A percentile compares a stretch with the other conserved stretches of the same genome.
These are phyloP conservation scores for Sympetrum striolatum DNA, from an alignment of 2,888 invertebrate genomes.

Conservation along the genomic window DNA sequence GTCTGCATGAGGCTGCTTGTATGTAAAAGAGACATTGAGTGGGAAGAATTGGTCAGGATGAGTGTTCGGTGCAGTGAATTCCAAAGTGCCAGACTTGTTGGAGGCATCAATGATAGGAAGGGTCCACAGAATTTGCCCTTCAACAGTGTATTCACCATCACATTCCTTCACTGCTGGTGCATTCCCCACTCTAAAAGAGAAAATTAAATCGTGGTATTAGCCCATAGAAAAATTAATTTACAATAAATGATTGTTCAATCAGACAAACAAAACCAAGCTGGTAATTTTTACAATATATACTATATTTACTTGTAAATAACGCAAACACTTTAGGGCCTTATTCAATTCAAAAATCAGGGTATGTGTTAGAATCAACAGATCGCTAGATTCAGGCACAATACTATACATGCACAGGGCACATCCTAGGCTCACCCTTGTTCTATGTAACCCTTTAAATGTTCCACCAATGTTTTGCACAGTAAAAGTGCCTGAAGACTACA, in stretches of 20 bases:
- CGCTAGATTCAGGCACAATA: too few relatives aligned
- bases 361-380: too few relatives aligned
- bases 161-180: conserved; percentile 85
- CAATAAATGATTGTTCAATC: too few relatives aligned
- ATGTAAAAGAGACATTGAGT: conserved; percentile 83
- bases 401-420: too few relatives aligned
- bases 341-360: too few relatives aligned
- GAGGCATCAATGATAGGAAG: conserved; percentile 83
- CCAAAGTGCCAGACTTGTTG: conserved; percentile 89
- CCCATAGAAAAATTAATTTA: not conserved
- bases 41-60: conserved; percentile 96
- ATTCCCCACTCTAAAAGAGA: conserved; percentile 66
- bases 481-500: too few relatives aligned
- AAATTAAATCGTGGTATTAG: not conserved
- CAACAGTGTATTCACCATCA: conserved; percentile 90
- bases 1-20: conserved; percentile 87
- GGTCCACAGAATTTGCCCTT: conserved; percentile 84
- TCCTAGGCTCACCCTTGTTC: too few relatives aligned
- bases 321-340: too few relatives aligned
- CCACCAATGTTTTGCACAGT: too few relatives aligned
- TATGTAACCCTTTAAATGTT: too few relatives aligned
- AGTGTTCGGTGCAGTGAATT: conserved; percentile 86
- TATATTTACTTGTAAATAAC: not conserved
- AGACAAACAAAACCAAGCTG: not conserved
- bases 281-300: not conserved